Evolutionary conservation across 1,140 invertebrate genomes (phyloP).

Genomic region (Megathymus violae): DNA sequence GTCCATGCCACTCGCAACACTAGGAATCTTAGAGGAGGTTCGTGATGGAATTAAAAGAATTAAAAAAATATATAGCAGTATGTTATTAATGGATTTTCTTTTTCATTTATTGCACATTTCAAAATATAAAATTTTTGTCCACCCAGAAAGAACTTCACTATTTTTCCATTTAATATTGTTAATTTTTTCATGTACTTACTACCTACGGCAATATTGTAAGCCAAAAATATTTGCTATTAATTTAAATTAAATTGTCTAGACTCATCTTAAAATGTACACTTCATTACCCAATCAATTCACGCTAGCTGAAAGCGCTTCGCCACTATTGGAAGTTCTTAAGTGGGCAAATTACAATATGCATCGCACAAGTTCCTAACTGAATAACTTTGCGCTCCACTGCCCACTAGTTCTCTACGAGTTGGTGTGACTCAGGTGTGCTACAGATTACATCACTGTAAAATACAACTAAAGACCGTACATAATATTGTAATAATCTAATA

Average conservation of each 20-base stretch:
- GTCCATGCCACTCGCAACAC: too few relatives aligned
- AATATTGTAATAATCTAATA: conserved; percentile 13
- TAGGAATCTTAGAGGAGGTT: too few relatives aligned
- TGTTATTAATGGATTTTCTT: too few relatives aligned
- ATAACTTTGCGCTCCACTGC: conserved; percentile 27
- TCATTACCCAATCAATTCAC: conserved; percentile 23
- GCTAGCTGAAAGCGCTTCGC: conserved; percentile 11
- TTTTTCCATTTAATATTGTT: too few relatives aligned
- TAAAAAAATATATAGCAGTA: too few relatives aligned
- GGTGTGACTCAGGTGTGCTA: conserved; percentile 18
- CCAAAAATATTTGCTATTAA: too few relatives aligned
- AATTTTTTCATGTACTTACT: too few relatives aligned
- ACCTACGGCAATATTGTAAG: too few relatives aligned
- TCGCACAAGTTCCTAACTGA: conserved; percentile 23
- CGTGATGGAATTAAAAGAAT: too few relatives aligned
- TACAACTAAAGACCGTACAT: not conserved
- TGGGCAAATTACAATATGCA: conserved; percentile 32
- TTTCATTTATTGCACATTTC: too few relatives aligned
- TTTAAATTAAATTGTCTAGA: not conserved
- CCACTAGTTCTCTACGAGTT: conserved; percentile 18
- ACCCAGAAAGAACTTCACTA: too few relatives aligned
- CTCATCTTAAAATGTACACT: not conserved
- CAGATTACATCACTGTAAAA: conserved; percentile 2
- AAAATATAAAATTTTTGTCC: too few relatives aligned
- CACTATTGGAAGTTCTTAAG: conserved; percentile 22